Base-by-base conservation (phyloP, 2,888 invertebrate genomes). In the Lepidochrysops patricia region DNA sequence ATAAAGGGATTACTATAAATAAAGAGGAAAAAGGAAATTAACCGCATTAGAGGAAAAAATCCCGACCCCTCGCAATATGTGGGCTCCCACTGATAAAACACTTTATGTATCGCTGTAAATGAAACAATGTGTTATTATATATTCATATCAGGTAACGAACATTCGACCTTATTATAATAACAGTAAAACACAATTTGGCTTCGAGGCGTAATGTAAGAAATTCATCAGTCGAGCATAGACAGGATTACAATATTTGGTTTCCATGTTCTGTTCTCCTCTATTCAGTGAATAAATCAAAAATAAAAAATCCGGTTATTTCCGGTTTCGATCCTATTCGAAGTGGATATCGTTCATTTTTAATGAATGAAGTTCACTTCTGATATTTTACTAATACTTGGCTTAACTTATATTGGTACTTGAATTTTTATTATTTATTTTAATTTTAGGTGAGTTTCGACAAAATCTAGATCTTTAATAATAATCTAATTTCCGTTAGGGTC, bases 1-100 rank as follows among this genome's bases (percentile, higher is more conserved):
- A 89, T 88, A 88, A 87, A 87, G 88, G 86, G 88, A 89, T 89
- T 89, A 89, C 89, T 87, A 88, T 88, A 89, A 89, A 89, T 89
- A 89, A 88, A 88, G 80, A 89, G 88, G 88, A 88, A 89, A 86
- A 85, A 87, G 86, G 86, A 89, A 89, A 89, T 88, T 89, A 88
- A 88, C 87, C 87, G 86, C 87, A 84, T 88, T 88, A 87, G 79
- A 79, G 84, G 82, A 83, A 87, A 85, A 85, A 85, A 82, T 79
- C 75, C 79, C 77, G 74, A 77, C 88, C 87, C 87, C 84, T 78
- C 74, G 78, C 87, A 86, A 87, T 88, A 87, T 88, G 87, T 87
- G 85, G 74, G 81, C 82, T 82, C 83, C 84, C 82, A 84, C 83
- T 84, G 86, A 83, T 88, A 89, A 89, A 88, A 88, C 83, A 84